phyloP scores from a whole-genome alignment of 2,888 invertebrate genomes.

The Rhagium mordax region DNA sequence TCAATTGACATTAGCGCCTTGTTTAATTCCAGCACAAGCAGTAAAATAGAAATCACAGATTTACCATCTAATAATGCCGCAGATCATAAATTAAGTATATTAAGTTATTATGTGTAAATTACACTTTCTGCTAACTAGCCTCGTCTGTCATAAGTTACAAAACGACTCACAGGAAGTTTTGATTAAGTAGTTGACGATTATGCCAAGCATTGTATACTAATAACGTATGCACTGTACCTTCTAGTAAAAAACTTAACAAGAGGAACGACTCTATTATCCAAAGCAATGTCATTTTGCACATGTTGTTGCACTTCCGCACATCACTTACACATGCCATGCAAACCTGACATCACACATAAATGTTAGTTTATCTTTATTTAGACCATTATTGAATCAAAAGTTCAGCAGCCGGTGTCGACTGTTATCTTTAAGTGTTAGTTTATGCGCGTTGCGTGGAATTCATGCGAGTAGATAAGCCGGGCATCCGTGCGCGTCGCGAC shows the following conservation, averaged over 20 bases:
- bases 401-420: not conserved
- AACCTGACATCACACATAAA: slow-evolving; percentile 2
- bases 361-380: not conserved
- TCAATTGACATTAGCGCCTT: too few species aligned
- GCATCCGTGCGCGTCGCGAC: slow-evolving; percentile 17
- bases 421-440: not conserved
- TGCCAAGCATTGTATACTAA: too few species aligned
- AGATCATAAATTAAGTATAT: too few species aligned
- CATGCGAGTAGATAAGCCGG: slow-evolving; percentile 3
- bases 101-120: too few species aligned
- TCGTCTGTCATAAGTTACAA: too few species aligned
- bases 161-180: too few species aligned
- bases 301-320: slow-evolving; percentile 21
- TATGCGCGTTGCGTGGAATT: not conserved
- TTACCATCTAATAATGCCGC: too few species aligned
- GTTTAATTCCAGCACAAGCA: too few species aligned
- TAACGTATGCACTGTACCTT: slow-evolving; percentile 10
- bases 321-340: not conserved
- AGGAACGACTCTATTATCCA: slow-evolving; percentile 13
- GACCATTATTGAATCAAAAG: not conserved
- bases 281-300: slow-evolving; percentile 24
- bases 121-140: too few species aligned
- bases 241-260: slow-evolving; percentile 7
- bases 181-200: too few species aligned
- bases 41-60: too few species aligned